Evolutionary conservation across 2,797 vertebrate species (phyloP), one percentile per base, ranked within the genome.

Genomic region (Anguilla obscura): DNA sequence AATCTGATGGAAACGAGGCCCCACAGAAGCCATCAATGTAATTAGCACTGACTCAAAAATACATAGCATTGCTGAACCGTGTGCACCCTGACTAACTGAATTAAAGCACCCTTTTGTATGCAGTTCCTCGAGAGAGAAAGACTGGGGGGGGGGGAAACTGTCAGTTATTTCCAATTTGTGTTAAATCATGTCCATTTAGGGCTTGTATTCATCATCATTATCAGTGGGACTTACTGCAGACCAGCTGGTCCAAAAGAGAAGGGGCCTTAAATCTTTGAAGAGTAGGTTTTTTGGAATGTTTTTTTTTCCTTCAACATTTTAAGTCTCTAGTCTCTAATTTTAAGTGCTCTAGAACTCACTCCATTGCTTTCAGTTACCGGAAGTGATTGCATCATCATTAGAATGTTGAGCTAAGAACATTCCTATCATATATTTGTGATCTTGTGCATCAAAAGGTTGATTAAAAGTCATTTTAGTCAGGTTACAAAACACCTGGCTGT

Each of bases 11-110:
- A 36, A 40, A 76, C 33, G 18, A 74, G 33, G 14, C 14, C 74
- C 14, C 30, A 76, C 74, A 76, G 27, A 76, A 76, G 74, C 74
- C 33, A 40, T 76, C 74, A 76, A 40, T 76, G 40, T 76, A 76
- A 76, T 76, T 76, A 36, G 33, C 12, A 5, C 74, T 10, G 33
- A 76, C 74, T 76, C 3, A 58, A 76, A 76, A 76, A 76, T 76
- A 76, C 74, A 76, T 40, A 21, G 30, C 16, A 40, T 40, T 21
- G 18, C 18, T 76, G 74, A 76, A 40, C 74, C 36, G 74, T 76
- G 36, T 76, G 74, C 74, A 40, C 74, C 74, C 74, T 40, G 74
- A 40, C 74, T 76, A 36, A 76, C 21, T 76, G 24, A 76, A 76
- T 76, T 76, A 76, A 36, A 76, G 14, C 36, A 40, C 33, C 16